These are phyloP conservation scores for Lichenostomus cassidix DNA, from an alignment of 2,113 vertebrate genomes.

Conservation along the genomic window DNA sequence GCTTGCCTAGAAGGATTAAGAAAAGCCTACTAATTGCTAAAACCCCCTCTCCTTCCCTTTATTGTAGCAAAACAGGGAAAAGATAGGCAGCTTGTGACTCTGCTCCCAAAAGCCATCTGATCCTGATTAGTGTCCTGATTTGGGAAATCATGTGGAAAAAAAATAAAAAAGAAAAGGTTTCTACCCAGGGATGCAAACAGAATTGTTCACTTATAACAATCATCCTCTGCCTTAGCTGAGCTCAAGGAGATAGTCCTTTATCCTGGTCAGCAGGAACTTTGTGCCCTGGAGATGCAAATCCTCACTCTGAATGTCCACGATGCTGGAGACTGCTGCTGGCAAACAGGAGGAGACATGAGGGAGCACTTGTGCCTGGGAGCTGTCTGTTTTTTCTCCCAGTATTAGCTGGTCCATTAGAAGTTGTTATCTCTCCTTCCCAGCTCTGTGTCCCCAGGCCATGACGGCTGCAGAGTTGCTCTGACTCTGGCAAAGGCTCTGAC, in stretches of 20 bases:
- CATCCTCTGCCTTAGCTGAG: neutral
- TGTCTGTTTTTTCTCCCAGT: neutral
- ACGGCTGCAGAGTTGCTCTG: neutral
- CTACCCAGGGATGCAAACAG: neutral
- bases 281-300: neutral
- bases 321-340: neutral
- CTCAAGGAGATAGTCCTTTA: neutral
- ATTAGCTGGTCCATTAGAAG: slow-evolving; percentile 1
- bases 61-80: neutral
- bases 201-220: neutral
- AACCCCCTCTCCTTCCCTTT: neutral
- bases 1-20: neutral
- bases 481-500: neutral
- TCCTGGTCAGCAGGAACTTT: neutral
- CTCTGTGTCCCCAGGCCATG: neutral
- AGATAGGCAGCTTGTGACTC: neutral
- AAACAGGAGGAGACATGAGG: neutral
- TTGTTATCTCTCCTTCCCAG: neutral
- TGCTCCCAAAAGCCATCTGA: neutral
- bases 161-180: neutral
- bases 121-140: neutral
- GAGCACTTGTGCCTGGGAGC: neutral
- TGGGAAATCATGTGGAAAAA: neutral
- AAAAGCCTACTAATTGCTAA: neutral
- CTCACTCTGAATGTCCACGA: neutral